phyloP scores from a whole-genome alignment of 2,888 invertebrate genomes.

The Anodontia alba region DNA sequence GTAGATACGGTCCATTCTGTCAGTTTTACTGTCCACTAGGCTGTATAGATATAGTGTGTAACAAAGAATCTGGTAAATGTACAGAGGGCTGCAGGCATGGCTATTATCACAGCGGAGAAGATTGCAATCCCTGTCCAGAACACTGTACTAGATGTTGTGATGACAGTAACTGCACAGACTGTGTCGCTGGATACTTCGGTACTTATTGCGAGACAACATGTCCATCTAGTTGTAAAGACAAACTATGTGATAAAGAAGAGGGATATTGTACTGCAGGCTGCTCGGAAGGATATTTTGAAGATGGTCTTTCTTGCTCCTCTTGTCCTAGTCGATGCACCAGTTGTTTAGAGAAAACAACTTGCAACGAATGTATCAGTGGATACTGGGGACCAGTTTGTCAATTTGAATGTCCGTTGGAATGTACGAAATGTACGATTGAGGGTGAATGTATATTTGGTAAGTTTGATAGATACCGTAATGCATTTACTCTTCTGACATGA shows the following conservation, averaged over 20 bases:
- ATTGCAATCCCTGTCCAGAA: not conserved
- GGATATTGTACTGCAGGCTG: not conserved
- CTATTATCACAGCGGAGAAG: not conserved
- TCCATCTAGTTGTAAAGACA: not conserved
- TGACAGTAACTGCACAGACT: not conserved
- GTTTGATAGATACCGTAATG: too few relatives aligned
- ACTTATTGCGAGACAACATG: not conserved
- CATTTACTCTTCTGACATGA: too few relatives aligned
- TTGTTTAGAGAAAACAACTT: not conserved
- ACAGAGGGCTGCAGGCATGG: not conserved
- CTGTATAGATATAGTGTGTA: not conserved
- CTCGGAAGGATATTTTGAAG: not conserved
- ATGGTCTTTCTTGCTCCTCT: not conserved
- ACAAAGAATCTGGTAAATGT: not conserved
- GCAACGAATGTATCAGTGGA: not conserved
- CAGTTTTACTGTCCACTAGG: not conserved
- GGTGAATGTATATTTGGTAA: not conserved
- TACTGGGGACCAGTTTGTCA: not conserved
- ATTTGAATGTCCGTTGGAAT: not conserved
- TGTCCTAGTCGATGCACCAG: not conserved
- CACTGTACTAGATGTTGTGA: not conserved
- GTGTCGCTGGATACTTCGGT: not conserved
- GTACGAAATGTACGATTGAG: not conserved
- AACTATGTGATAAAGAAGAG: not conserved
- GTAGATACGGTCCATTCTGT: not conserved